These are phyloP conservation scores for Patella ulyssiponensis DNA, from an alignment of 2,888 invertebrate species.

Conservation along the genomic window DNA sequence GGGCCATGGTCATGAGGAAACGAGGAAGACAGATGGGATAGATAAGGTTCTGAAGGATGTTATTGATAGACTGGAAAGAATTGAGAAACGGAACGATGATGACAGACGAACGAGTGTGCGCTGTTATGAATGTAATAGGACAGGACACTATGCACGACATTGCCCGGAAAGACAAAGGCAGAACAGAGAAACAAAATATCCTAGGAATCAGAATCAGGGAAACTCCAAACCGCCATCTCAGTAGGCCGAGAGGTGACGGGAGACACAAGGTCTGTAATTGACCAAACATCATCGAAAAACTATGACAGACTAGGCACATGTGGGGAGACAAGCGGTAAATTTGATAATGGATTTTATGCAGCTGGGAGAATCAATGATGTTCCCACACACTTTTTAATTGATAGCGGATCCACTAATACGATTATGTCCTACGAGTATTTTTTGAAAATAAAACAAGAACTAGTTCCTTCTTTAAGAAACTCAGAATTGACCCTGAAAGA, in stretches of 20 bases:
- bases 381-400: not conserved
- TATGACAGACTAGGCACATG: not conserved
- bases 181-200: not conserved
- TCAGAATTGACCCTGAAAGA: not conserved
- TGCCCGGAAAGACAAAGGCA: not conserved
- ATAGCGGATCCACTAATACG: slow-evolving; percentile 12
- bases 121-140: not conserved
- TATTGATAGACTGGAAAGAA: not conserved
- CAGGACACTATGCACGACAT: not conserved
- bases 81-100: not conserved
- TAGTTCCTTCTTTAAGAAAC: not conserved
- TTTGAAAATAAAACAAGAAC: not conserved
- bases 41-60: not conserved
- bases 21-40: not conserved
- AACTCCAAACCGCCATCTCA: too few species aligned
- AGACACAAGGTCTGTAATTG: not conserved
- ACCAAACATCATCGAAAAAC: not conserved
- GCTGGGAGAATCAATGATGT: not conserved
- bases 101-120: not conserved
- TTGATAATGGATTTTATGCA: slow-evolving; percentile 10
- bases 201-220: too few species aligned
- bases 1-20: too few species aligned
- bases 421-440: not conserved
- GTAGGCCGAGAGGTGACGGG: not conserved
- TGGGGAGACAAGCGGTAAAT: not conserved